Percentiles rank a stretch among this genome's conserved stretches.
phyloP scores from a whole-genome alignment of 2,888 invertebrate species.

The Phragmatobia fuliginosa region DNA sequence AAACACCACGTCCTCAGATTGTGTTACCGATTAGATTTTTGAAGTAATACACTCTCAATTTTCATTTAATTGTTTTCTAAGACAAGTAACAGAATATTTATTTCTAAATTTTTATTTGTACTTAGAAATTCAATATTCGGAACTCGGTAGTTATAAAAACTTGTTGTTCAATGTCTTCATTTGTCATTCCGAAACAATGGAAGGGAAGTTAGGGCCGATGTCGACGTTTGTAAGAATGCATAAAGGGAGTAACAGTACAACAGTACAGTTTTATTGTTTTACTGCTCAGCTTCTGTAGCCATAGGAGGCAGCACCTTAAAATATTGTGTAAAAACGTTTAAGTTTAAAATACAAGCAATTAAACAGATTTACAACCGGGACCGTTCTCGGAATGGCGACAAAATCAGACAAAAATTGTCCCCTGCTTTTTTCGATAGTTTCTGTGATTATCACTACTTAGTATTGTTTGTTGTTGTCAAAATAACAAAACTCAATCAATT shows the following conservation, averaged over 20 bases:
- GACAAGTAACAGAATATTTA: not conserved
- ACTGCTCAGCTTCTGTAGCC: slow-evolving; percentile 78
- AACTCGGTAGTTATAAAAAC: slow-evolving; percentile 25
- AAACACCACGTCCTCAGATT: not conserved
- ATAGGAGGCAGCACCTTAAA: slow-evolving; percentile 82
- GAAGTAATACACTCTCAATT: too few species aligned
- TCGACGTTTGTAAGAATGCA: slow-evolving; percentile 67
- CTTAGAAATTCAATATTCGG: slow-evolving; percentile 13
- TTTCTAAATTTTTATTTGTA: slow-evolving; percentile 3
- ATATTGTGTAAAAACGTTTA: slow-evolving; percentile 69
- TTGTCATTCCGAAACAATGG: slow-evolving; percentile 77
- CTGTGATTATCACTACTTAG: slow-evolving; percentile 63
- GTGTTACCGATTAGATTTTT: not conserved
- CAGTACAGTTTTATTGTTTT: slow-evolving; percentile 82
- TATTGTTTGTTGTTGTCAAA: slow-evolving; percentile 27
- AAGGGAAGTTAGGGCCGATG: slow-evolving; percentile 68
- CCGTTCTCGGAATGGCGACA: slow-evolving; percentile 71
- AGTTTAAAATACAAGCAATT: slow-evolving; percentile 74
- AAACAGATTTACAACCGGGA: slow-evolving; percentile 82
- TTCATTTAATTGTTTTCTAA: not conserved
- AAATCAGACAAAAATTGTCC: slow-evolving; percentile 46
- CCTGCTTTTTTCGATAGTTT: slow-evolving; percentile 54
- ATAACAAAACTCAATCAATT: not conserved
- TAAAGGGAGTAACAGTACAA: slow-evolving; percentile 77
- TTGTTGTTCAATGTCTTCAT: slow-evolving; percentile 75